These are phyloP conservation scores for Carposina sasakii DNA, from an alignment of 1,140 invertebrate genomes.

Conservation along the genomic window DNA sequence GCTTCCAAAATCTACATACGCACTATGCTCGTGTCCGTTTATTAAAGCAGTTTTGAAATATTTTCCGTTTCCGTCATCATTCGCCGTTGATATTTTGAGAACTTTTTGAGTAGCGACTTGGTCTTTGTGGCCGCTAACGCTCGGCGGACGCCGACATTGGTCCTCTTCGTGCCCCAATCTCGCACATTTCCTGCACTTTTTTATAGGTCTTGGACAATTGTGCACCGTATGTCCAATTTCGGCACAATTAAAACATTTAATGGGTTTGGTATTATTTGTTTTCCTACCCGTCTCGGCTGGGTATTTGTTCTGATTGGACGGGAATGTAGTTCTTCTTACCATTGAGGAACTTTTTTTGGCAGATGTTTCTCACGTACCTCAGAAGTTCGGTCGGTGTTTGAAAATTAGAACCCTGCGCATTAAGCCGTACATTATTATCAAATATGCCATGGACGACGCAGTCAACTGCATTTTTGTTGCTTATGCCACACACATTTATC, in stretches of 20 bases:
- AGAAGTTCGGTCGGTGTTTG: conserved; percentile 5
- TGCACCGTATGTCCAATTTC: conserved; percentile 3
- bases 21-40: neutral
- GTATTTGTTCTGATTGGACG: neutral
- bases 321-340: neutral
- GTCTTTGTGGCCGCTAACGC: neutral
- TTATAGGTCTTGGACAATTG: neutral
- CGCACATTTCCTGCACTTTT: conserved; percentile 8
- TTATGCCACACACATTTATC: conserved; percentile 4
- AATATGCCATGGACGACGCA: conserved; percentile 11
- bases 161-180: conserved; percentile 2
- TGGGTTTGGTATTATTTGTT: neutral
- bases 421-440: conserved; percentile 8
- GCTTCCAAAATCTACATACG: conserved; percentile 8
- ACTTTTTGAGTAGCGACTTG: neutral
- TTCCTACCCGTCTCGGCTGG: neutral
- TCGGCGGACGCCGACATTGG: conserved; percentile 3
- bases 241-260: conserved; percentile 9
- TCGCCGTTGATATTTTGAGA: neutral
- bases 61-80: neutral
- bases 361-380: conserved; percentile 5
- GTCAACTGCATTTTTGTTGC: conserved; percentile 1
- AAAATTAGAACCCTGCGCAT: conserved; percentile 11
- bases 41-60: neutral
- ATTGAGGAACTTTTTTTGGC: neutral